These are phyloP conservation scores for Acanthurus leucopareius DNA, from an alignment of 2,797 vertebrate species.

Conservation along the genomic window DNA sequence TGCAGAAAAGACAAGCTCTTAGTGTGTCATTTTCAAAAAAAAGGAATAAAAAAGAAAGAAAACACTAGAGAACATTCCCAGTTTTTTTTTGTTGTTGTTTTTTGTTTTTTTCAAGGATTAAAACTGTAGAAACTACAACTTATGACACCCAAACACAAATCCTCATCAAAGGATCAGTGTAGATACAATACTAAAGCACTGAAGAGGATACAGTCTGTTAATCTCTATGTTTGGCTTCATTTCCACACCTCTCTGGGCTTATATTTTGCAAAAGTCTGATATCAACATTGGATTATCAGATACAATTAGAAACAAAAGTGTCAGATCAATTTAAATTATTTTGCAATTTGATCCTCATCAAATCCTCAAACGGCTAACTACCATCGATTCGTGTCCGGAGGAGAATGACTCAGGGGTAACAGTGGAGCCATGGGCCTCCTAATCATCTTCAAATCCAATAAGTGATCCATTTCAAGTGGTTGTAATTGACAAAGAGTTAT, in stretches of 20 bases:
- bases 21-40: conserved; percentile 49
- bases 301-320: not conserved
- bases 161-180: conserved; percentile 25
- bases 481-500: conserved; percentile 43
- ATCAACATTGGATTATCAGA: conserved; percentile 16
- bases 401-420: conserved; percentile 11
- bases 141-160: conserved; percentile 40
- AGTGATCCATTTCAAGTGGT: conserved; percentile 29
- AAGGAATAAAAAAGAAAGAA: conserved; percentile 18
- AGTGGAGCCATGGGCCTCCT: conserved; percentile 10
- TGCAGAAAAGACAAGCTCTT: conserved; percentile 48
- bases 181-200: conserved; percentile 1
- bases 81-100: not conserved
- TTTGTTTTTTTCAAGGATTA: conserved; percentile 25
- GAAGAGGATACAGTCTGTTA: not conserved
- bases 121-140: conserved; percentile 35
- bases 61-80: not conserved
- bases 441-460: conserved; percentile 50
- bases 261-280: conserved; percentile 5
- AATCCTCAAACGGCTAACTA: conserved; percentile 31
- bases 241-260: not conserved
- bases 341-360: conserved; percentile 43
- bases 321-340: conserved; percentile 31
- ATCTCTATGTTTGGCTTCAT: conserved; percentile 4
- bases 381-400: conserved; percentile 36